Percentiles rank a stretch among this genome's conserved stretches.
phyloP scores from a whole-genome alignment of 2,797 vertebrate genomes.

The Simalia tracyae region DNA sequence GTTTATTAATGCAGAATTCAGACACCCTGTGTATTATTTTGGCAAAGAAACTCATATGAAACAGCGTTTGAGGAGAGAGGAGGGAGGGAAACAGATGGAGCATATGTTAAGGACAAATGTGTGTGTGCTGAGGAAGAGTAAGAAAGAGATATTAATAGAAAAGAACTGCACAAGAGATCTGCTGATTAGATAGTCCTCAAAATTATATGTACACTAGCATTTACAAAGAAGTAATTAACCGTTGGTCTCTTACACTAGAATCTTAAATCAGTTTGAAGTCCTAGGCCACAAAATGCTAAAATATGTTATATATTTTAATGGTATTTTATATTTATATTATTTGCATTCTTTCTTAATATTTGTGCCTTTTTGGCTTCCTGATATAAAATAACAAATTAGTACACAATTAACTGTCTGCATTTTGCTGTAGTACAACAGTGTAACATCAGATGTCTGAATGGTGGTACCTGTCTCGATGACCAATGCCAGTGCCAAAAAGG shows the following conservation, averaged over 20 bases:
- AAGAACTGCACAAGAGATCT: not conserved
- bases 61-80: not conserved
- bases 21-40: not conserved
- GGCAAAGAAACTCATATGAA: not conserved
- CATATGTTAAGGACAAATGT: not conserved
- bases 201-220: not conserved
- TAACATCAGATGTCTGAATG: slow-evolving; percentile 80
- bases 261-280: not conserved
- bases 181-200: not conserved
- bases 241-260: not conserved
- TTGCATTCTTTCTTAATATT: not conserved
- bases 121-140: not conserved
- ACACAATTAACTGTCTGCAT: not conserved
- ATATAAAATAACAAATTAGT: not conserved
- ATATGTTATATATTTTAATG: not conserved
- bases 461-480: slow-evolving; percentile 73
- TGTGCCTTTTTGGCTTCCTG: not conserved
- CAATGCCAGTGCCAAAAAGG: slow-evolving; percentile 82
- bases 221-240: not conserved
- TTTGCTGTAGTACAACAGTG: slow-evolving; percentile 76
- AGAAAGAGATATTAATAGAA: not conserved
- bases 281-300: not conserved
- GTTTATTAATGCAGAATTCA: not conserved
- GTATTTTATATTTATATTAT: not conserved
- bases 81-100: not conserved